Evolutionary conservation across 2,113 vertebrate genomes (phyloP), one percentile per base, ranked within the genome.

Genomic region (Pomatorhinus ruficollis): DNA sequence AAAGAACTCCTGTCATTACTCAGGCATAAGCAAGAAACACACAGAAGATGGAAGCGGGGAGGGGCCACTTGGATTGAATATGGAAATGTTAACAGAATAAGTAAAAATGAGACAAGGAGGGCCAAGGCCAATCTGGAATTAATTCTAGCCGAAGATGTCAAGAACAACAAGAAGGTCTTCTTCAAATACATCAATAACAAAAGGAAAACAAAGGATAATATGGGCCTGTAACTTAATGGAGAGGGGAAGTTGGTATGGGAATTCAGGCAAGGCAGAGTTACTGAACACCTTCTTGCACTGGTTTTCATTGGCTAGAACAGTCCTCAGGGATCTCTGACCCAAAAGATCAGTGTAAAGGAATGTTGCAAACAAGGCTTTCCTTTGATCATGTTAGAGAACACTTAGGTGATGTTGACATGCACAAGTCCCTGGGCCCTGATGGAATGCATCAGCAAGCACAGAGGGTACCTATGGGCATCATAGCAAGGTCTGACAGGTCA

Each of bases 401-500:
- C 17, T 14, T 40, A 15, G 70, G 40, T 1, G 2, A n/a, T 30
- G 20, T 22, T 60, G 61, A 25, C 39, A 61, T 27, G 14, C 25
- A 18, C 25, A 49, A 40, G 20, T 66, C 53, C 30, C 40, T 75
- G 39, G 24, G 30, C 21, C 40, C n/a, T 54, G 7, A 23, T 27
- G 54, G 30, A 53, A 47, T 69, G 30, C 30, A 31, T 75, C 39
- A 39, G 31, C 12, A 53, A 53, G 28, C 25, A 10, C n/a, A 47
- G 45, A 40, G 45, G 24, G 23, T 75, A 25, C 53, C 30, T 45
- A 25, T 0, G 2, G 69, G 53, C 39, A 40, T 28, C 7, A 5
- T 10, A 13, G n/a, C 2, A 3, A 75, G 21, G 22, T 53, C n/a
- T 83, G 47, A 25, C 17, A 61, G 30, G 4, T 61, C 0, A 0